Percentiles rank a stretch among this genome's conserved stretches.
phyloP scores from a whole-genome alignment of 2,888 invertebrate genomes.

The Polymixis lichenea region DNA sequence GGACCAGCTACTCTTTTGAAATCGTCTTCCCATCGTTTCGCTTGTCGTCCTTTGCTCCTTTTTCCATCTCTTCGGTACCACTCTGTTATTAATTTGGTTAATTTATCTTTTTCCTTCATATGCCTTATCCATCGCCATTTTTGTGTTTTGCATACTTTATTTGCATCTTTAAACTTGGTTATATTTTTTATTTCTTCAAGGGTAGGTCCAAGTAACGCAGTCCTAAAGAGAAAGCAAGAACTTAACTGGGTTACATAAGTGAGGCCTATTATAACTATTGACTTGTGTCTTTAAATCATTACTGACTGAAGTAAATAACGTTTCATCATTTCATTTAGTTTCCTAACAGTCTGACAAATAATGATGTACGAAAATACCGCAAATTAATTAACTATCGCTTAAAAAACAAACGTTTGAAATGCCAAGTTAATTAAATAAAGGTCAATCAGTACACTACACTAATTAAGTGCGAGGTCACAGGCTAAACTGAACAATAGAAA shows the following conservation, averaged over 20 bases:
- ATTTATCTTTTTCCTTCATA: no score
- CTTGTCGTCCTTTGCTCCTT: no score
- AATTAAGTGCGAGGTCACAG: constrained; percentile 23
- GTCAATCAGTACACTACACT: constrained; percentile 23
- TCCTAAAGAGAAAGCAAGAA: not conserved
- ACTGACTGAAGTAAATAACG: not conserved
- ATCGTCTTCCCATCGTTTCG: no score
- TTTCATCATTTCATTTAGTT: not conserved
- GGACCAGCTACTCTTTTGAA: no score
- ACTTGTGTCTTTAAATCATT: not conserved
- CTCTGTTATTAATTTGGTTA: no score
- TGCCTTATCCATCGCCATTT: no score
- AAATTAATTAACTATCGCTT: not conserved
- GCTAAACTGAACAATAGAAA: constrained; percentile 35
- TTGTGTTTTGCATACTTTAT: no score
- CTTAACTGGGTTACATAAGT: not conserved
- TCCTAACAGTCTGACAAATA: not conserved
- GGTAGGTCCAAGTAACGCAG: no score
- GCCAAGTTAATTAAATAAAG: constrained; percentile 38
- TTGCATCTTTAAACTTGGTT: no score
- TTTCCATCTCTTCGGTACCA: no score
- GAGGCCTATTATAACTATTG: not conserved
- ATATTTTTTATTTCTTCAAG: no score
- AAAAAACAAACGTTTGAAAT: constrained; percentile 22
- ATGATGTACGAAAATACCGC: not conserved